A percentile compares a stretch with the other conserved stretches of the same genome.
Conservation (phyloP, 2,797 vertebrate genomes). For the Hipposideros larvatus region DNA sequence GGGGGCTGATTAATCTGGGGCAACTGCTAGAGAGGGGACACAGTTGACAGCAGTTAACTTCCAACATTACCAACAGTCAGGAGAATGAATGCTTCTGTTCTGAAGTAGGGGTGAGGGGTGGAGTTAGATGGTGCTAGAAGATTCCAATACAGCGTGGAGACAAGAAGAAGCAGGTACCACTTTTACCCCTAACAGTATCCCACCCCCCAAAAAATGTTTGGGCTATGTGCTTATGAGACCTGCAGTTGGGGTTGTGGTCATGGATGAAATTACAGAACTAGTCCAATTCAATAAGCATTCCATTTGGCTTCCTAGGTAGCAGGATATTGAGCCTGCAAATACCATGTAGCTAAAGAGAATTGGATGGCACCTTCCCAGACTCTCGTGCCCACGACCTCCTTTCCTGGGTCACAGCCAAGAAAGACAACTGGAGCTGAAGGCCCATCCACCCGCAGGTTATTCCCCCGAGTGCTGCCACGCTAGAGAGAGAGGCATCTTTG, state of each 20-base stretch:
- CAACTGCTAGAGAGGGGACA: background rate
- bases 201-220: background rate
- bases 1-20: background rate
- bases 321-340: background rate
- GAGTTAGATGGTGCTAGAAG: background rate
- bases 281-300: constrained; percentile 25
- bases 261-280: background rate
- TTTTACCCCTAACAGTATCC: background rate
- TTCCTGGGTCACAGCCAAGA: constrained; percentile 34
- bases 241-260: background rate
- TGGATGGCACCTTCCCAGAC: background rate
- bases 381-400: background rate
- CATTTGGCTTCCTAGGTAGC: background rate
- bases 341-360: background rate
- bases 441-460: too few species aligned
- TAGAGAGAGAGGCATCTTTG: background rate
- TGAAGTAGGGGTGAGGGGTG: background rate
- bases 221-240: background rate
- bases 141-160: background rate
- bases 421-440: background rate
- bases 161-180: background rate
- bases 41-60: background rate
- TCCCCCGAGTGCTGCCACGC: background rate
- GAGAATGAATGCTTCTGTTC: background rate
- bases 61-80: background rate